These are phyloP conservation scores for Hydraecia micacea DNA, from an alignment of 2,888 invertebrate genomes.

Conservation along the genomic window DNA sequence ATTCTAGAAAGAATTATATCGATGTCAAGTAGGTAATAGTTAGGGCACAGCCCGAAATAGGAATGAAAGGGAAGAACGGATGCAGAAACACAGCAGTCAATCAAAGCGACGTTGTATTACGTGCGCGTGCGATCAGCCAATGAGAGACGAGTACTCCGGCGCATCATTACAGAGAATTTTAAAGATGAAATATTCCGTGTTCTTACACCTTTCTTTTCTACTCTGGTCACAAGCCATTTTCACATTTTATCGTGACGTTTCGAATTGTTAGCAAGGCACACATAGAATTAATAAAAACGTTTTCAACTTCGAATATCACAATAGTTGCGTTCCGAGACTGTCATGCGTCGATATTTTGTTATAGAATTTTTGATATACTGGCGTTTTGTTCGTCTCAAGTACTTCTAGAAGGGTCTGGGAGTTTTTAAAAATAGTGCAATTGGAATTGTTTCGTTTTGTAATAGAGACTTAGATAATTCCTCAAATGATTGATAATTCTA, in stretches of 20 bases:
- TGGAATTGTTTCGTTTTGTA: conserved; percentile 31
- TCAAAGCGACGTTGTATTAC: not conserved
- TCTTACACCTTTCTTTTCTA: conserved; percentile 16
- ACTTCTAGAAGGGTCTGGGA: not conserved
- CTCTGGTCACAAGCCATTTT: conserved; percentile 23
- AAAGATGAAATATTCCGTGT: not conserved
- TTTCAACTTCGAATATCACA: conserved; percentile 63
- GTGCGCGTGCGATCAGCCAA: conserved; percentile 22
- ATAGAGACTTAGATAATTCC: conserved; percentile 4
- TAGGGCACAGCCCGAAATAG: conserved; percentile 1
- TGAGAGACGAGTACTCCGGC: conserved; percentile 17
- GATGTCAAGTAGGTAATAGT: conserved; percentile 41
- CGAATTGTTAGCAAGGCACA: conserved; percentile 50
- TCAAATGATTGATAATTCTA: conserved; percentile 46
- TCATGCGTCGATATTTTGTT: conserved; percentile 51
- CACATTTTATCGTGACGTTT: conserved; percentile 54
- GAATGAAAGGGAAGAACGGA: not conserved
- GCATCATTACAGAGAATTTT: conserved; percentile 11
- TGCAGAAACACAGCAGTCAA: not conserved
- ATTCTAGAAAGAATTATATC: conserved; percentile 40
- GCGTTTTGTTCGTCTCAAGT: conserved; percentile 59
- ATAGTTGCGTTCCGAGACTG: conserved; percentile 41
- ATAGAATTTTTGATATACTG: conserved; percentile 48
- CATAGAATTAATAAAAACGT: conserved; percentile 20
- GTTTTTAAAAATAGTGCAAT: conserved; percentile 23